A percentile compares a stretch with the other conserved stretches of the same genome.
phyloP scores from a whole-genome alignment of 2,113 vertebrate species.

The Serilophus lunatus region DNA sequence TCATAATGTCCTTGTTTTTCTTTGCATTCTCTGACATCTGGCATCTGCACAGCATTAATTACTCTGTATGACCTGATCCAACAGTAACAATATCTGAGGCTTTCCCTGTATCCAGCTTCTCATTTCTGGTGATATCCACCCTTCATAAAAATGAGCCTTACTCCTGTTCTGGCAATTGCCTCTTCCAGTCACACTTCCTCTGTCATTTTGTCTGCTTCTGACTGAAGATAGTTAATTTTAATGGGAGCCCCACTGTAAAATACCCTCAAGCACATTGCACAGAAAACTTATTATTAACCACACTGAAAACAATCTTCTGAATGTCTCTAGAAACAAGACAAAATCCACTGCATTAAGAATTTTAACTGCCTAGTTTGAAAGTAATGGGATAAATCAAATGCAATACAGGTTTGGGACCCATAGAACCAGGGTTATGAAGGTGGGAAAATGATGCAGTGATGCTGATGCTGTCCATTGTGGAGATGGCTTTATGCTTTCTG shows the following conservation, averaged over 20 bases:
- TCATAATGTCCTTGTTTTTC: conserved; percentile 3
- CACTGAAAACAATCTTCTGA: not conserved
- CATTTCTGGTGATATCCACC: not conserved
- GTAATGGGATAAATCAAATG: not conserved
- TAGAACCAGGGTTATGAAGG: not conserved
- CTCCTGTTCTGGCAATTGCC: not conserved
- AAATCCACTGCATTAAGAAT: not conserved
- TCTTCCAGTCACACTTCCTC: not conserved
- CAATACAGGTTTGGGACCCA: not conserved
- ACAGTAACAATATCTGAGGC: not conserved
- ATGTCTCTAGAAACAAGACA: not conserved
- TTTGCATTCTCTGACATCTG: not conserved
- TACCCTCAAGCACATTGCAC: not conserved
- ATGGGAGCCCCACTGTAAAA: not conserved
- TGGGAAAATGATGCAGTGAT: not conserved
- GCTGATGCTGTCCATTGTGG: not conserved
- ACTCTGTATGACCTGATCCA: not conserved
- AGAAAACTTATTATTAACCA: not conserved
- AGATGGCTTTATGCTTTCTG: not conserved
- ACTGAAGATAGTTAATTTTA: not conserved
- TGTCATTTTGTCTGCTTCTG: not conserved
- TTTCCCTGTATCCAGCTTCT: not conserved
- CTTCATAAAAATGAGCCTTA: not conserved
- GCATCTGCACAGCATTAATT: conserved; percentile 32
- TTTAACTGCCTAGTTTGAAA: not conserved